A percentile compares a stretch with the other conserved stretches of the same genome.
These are phyloP conservation scores for Sesamia inferens DNA, from an alignment of 2,888 invertebrate species.

Conservation along the genomic window DNA sequence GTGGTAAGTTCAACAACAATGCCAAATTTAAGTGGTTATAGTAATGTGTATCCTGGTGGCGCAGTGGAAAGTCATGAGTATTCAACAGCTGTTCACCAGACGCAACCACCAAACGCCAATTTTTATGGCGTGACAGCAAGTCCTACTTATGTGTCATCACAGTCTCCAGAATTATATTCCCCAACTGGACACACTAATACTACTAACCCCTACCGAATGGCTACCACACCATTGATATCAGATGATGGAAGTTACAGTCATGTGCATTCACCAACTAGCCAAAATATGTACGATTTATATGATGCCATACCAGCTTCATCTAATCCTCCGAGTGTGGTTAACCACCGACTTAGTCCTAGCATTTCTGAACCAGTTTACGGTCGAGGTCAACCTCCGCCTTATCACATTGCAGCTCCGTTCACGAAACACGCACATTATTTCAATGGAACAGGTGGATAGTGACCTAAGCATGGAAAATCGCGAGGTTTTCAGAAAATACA, in stretches of 20 bases:
- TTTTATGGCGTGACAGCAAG: slow-evolving; percentile 81
- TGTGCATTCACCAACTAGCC: slow-evolving; percentile 84
- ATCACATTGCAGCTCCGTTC: slow-evolving; percentile 95
- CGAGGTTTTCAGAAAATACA: slow-evolving; percentile 69
- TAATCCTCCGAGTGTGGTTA: slow-evolving; percentile 81
- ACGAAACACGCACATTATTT: slow-evolving; percentile 94
- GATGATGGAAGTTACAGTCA: slow-evolving; percentile 88
- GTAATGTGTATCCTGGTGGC: slow-evolving; percentile 77
- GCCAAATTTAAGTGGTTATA: slow-evolving; percentile 87
- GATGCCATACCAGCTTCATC: slow-evolving; percentile 84
- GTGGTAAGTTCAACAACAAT: slow-evolving; percentile 87
- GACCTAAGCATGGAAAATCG: slow-evolving; percentile 68
- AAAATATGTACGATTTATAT: slow-evolving; percentile 88
- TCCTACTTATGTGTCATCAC: slow-evolving; percentile 85
- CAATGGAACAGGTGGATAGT: slow-evolving; percentile 88
- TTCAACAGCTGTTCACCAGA: slow-evolving; percentile 75
- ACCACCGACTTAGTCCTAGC: slow-evolving; percentile 84
- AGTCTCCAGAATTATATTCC: slow-evolving; percentile 86
- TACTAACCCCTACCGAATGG: slow-evolving; percentile 88
- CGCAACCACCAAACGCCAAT: slow-evolving; percentile 80
- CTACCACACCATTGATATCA: slow-evolving; percentile 86
- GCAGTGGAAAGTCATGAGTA: slow-evolving; percentile 79
- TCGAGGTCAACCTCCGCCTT: slow-evolving; percentile 93
- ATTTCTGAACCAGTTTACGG: slow-evolving; percentile 80
- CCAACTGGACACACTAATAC: slow-evolving; percentile 88